Evolutionary conservation across 2,113 vertebrate genomes (phyloP).

Genomic region (Paraplagusia blochii): DNA sequence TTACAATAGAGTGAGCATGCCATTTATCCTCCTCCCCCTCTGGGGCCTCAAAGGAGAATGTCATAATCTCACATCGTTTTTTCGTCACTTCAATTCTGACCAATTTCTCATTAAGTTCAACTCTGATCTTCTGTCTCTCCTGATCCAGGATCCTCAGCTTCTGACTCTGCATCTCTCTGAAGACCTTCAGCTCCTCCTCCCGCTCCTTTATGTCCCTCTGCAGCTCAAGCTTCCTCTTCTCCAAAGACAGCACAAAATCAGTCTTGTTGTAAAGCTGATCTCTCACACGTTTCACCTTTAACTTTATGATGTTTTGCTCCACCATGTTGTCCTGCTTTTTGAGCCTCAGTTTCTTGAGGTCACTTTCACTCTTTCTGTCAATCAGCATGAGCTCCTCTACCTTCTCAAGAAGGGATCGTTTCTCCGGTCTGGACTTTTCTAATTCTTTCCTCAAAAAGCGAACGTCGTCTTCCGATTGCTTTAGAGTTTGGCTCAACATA

Average conservation of each 20-base stretch:
- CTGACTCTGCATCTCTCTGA: conserved; percentile 79
- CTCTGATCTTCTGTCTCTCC: conserved; percentile 84
- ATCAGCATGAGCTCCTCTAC: conserved; percentile 80
- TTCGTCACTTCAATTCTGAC: conserved; percentile 84
- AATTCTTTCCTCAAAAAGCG: conserved; percentile 78
- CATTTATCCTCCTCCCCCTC: conserved; percentile 86
- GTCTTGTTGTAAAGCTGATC: conserved; percentile 80
- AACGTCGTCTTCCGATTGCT: conserved; percentile 83
- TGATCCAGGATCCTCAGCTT: conserved; percentile 83
- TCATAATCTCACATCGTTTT: conserved; percentile 85
- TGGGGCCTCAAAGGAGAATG: conserved; percentile 77
- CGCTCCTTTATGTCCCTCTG: conserved; percentile 81
- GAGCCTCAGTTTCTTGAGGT: conserved; percentile 79
- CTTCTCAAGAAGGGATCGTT: conserved; percentile 72
- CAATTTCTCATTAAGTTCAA: conserved; percentile 82
- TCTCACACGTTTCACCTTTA: conserved; percentile 79
- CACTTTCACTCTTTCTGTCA: conserved; percentile 80
- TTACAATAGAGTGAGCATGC: conserved; percentile 85
- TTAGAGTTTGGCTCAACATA: conserved; percentile 74
- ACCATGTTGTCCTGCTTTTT: conserved; percentile 88
- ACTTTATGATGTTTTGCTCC: conserved; percentile 85
- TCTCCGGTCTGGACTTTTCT: conserved; percentile 78
- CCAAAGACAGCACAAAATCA: conserved; percentile 82
- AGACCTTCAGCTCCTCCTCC: conserved; percentile 82
- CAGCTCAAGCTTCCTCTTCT: conserved; percentile 83